Evolutionary conservation across 35 echinoderm and acorn worm species (phyloP), one percentile per base, ranked within the genome.

Genomic region (Chiridota heheva): DNA sequence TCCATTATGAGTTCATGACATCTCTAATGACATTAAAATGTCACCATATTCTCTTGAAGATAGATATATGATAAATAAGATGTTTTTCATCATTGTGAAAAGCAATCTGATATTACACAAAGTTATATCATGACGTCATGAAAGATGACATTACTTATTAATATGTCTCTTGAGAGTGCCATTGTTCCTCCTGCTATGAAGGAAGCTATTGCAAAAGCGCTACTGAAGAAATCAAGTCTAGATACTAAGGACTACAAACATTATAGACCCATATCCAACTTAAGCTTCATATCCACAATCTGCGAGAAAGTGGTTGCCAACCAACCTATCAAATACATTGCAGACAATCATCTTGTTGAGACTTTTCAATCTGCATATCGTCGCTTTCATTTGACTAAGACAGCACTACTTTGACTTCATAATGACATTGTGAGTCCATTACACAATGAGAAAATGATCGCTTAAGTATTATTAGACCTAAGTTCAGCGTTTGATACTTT

Each of bases 401-500:
- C 10, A 2, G 18, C 32, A 22, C 58, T 60, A 13, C 2, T 60
- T 22, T 13, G 58, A 27, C 58, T 60, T 7, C 7, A 3, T 7
- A 30, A 60, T 60, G 22, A 60, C 18, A 60, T 60, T 13, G 7
- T 60, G 32, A 22, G 58, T 6, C 58, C 25, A 30, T 27, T 60
- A 6, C 22, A 7, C 18, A 30, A 60, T 7, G 58, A 30, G 7
- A 60, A 60, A 30, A 6, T 60, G 18, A 60, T 30, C 32, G 58
- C 3, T 6, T 60, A 27, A 2, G 58, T 89, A 30, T 31, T 89
- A 29, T 67, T 90, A 30, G 87, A 90, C 63, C 84, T 87, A 28
- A 74, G 56, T 5, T 67, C 78, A 41, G 79, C 80, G 35, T 90
- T 83, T 76, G 68, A 90, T 45, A 90, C 64, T 24, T 60, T 84